phyloP scores from a whole-genome alignment of 1,140 invertebrate genomes.

The Pachypsylla venusta region DNA sequence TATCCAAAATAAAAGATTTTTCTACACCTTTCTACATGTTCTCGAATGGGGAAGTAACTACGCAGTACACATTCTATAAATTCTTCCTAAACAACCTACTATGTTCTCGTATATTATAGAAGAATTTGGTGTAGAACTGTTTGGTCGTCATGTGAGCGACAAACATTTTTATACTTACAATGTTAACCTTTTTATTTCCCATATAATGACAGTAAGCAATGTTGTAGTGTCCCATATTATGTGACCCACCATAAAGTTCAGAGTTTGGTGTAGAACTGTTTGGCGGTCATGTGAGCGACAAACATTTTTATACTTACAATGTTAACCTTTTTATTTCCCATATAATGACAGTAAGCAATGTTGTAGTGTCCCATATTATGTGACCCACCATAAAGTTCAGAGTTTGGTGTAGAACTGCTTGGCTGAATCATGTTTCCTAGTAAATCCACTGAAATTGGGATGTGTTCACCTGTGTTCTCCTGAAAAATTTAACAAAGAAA shows the following conservation, averaged over 20 bases:
- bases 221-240: conserved; percentile 49
- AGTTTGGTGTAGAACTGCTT: conserved; percentile 48
- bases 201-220: conserved; percentile 53
- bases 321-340: conserved; percentile 40
- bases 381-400: conserved; percentile 46
- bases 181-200: conserved; percentile 38
- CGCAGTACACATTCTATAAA: no score
- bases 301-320: conserved; percentile 36
- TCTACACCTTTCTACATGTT: no score
- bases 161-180: conserved; percentile 36
- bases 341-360: conserved; percentile 50
- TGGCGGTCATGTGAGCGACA: no score
- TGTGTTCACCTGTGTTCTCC: conserved; percentile 24
- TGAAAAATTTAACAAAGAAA: no score
- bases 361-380: conserved; percentile 53
- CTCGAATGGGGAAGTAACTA: no score
- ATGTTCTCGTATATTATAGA: no score
- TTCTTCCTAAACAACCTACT: no score
- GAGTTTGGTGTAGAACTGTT: conserved; percentile 48
- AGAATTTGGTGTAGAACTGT: no score
- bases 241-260: conserved; percentile 48
- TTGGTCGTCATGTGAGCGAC: no score
- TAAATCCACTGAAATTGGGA: conserved; percentile 44
- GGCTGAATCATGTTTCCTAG: conserved; percentile 63
- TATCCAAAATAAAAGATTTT: no score